Evolutionary conservation across 35 echinoderm and acorn worm genomes (phyloP), one percentile per base, ranked within the genome.

Genomic region (Chiridota heheva): DNA sequence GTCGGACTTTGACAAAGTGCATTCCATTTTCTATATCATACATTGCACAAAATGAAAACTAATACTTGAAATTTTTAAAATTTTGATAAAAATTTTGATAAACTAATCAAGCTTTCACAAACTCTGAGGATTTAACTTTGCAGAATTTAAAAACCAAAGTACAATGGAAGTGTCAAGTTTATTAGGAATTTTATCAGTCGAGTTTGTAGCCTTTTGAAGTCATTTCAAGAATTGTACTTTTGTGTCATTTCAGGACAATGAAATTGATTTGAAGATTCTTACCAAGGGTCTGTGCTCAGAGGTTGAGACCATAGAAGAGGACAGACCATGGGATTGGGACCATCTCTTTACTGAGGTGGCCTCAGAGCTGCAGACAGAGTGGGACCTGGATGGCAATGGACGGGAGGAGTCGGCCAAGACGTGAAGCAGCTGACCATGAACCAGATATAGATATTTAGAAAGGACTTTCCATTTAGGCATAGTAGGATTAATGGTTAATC

Each of bases 291-390:
- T 98, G 10, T 88, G 89, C 40, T 48, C 95, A 33, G 89, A 98
- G 56, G 70, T 67, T 20, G 95, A 98, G 30, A 89, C 92, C 40
- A 85, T 55, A 28, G 95, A 98, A 46, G 95, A 98, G 29, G 95
- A 98, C 81, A 91, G 73, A 51, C 84, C 89, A 0, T 98, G 95
- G 95, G 86, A 92, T 51, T 98, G 95, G 95, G 95, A 98, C 31
- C 89, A 87, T 79, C 56, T 98, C 33, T 98, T 98, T 49, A 98
- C 95, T 22, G 95, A 98, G 44, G 81, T 98, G 15, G 77, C 95
- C 20, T 98, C 95, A 15, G 95, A 98, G 30, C 58, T 98, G 15
- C 95, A 98, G 72, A 98, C 85, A 41, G 95, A 98, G 65, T 98
- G 95, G 95, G 95, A 98, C 62, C 81, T 88, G 74, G 62, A 78